Percentiles rank a stretch among this genome's conserved stretches.
phyloP scores from a whole-genome alignment of 2,113 vertebrate genomes.

The Epinephelus cyanopodus region DNA sequence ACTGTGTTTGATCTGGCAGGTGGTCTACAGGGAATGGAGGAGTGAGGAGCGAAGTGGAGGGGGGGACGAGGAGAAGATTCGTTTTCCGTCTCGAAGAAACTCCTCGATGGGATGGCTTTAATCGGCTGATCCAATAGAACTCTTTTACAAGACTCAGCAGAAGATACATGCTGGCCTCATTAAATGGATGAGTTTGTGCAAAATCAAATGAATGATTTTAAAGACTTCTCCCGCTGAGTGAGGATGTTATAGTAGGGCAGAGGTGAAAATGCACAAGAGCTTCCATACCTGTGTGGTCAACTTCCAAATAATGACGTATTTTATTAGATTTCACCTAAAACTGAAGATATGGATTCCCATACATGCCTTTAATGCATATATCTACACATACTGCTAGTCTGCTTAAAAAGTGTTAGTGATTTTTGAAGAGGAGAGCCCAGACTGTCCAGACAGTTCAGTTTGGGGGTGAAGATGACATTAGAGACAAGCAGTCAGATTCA shows the following conservation, averaged over 20 bases:
- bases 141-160: constrained; percentile 28
- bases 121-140: constrained; percentile 16
- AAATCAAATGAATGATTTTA: constrained; percentile 19
- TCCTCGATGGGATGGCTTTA: constrained; percentile 35
- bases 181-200: constrained; percentile 33
- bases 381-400: neutral
- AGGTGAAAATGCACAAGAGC: neutral
- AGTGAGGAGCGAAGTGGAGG: constrained; percentile 26
- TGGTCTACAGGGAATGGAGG: constrained; percentile 56
- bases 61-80: constrained; percentile 48
- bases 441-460: constrained; percentile 27
- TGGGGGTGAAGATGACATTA: constrained; percentile 53
- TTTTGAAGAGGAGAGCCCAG: constrained; percentile 2
- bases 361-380: neutral
- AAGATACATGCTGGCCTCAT: constrained; percentile 10
- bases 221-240: neutral
- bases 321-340: neutral
- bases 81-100: constrained; percentile 50
- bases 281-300: neutral
- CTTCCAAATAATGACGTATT: neutral
- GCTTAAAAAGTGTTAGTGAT: neutral
- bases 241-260: neutral
- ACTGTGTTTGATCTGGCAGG: constrained; percentile 78
- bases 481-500: constrained; percentile 54
- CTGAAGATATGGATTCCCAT: neutral